Percentiles rank a stretch among this genome's conserved stretches.
Evolutionary conservation across 2,888 invertebrate species (phyloP).

Genomic region (Phortica magna): DNA sequence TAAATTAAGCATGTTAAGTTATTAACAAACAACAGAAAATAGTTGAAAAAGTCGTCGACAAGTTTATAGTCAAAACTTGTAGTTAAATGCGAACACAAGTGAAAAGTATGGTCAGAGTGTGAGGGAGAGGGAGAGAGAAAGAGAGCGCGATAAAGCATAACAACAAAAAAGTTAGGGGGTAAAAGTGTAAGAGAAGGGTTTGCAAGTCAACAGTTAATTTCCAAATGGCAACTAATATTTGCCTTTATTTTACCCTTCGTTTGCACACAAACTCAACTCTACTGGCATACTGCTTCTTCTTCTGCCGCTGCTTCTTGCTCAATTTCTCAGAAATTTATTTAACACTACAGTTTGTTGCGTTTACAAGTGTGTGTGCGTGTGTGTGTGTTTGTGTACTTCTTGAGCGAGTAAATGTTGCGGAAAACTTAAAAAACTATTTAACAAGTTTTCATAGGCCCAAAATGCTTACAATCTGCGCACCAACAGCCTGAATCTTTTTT

Average conservation of each 20-base stretch:
- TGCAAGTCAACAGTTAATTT: constrained; percentile 49
- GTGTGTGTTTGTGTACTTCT: not conserved
- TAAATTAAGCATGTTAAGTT: constrained; percentile 68
- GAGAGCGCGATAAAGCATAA: no score
- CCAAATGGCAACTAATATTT: constrained; percentile 3
- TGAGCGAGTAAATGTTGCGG: constrained; percentile 57
- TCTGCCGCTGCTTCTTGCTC: not conserved
- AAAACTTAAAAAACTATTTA: constrained; percentile 58
- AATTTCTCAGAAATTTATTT: no score
- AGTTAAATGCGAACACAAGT: no score
- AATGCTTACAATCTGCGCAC: not conserved
- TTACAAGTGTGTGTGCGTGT: not conserved
- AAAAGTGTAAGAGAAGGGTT: constrained; percentile 23
- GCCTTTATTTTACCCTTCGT: constrained; percentile 32
- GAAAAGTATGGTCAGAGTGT: no score
- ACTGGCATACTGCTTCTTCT: no score
- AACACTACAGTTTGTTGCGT: constrained; percentile 11
- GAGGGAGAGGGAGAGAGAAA: no score
- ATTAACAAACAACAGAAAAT: constrained; percentile 55
- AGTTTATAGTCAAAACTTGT: no score
- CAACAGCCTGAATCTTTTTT: not conserved
- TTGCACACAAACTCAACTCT: not conserved
- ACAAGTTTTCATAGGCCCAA: constrained; percentile 48
- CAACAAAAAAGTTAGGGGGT: constrained; percentile 49
- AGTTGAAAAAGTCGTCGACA: constrained; percentile 52